Evolutionary conservation across 2,888 invertebrate species (phyloP).

Genomic region (Clepsis dumicolana): DNA sequence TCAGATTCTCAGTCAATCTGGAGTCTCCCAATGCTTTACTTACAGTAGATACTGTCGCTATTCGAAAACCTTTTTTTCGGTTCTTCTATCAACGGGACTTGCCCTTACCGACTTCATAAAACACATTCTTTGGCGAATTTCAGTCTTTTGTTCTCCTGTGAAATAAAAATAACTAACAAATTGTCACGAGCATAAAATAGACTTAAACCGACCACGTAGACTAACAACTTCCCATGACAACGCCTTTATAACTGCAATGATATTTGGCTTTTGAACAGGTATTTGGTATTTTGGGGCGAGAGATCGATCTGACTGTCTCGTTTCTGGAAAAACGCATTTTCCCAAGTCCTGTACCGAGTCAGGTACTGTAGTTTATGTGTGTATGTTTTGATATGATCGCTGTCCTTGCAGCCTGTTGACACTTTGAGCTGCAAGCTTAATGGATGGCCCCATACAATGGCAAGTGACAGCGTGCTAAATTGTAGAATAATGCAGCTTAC

Average conservation of each 20-base stretch:
- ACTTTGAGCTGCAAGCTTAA: not conserved
- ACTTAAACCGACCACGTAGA: too few species aligned
- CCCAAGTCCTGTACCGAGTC: too few species aligned
- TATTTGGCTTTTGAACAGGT: too few species aligned
- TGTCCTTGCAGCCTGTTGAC: not conserved
- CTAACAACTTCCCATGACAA: too few species aligned
- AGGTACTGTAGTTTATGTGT: not conserved
- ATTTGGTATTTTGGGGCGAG: too few species aligned
- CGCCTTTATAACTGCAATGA: too few species aligned
- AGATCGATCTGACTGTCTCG: too few species aligned
- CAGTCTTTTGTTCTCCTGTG: not conserved
- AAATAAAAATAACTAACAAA: not conserved
- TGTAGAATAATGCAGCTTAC: constrained; percentile 28
- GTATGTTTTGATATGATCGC: not conserved
- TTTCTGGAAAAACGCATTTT: too few species aligned
- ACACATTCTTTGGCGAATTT: not conserved
- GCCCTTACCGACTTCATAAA: not conserved
- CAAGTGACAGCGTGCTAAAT: constrained; percentile 4
- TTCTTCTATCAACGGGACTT: not conserved
- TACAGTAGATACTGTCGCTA: too few species aligned
- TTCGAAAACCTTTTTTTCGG: too few species aligned
- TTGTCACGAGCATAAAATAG: not conserved
- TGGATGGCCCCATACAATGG: not conserved
- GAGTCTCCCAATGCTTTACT: too few species aligned
- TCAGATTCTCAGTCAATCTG: too few species aligned